A percentile compares a stretch with the other conserved stretches of the same genome.
phyloP scores from a whole-genome alignment of 1,140 invertebrate genomes.

The Sminthurides bifidus region DNA sequence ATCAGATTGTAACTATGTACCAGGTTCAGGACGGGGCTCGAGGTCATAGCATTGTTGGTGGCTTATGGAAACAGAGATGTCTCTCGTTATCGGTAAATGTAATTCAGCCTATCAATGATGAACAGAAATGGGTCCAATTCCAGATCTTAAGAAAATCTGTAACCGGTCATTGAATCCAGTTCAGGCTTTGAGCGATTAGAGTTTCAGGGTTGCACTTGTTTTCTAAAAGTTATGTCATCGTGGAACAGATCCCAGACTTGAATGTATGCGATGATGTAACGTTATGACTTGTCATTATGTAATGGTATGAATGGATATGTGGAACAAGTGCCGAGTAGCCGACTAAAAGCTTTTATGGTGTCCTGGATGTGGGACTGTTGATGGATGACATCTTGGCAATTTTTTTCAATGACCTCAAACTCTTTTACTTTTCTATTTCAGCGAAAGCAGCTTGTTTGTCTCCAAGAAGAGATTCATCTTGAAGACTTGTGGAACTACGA shows the following conservation, averaged over 20 bases:
- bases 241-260: not conserved
- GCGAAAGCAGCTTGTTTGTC: slow-evolving; percentile 98
- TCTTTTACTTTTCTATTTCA: slow-evolving; percentile 39
- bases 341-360: not conserved
- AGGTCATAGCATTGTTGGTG: too few relatives aligned
- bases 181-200: too few relatives aligned
- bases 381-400: not conserved
- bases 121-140: too few relatives aligned
- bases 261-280: not conserved
- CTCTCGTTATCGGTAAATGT: too few relatives aligned
- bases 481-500: slow-evolving; percentile 97
- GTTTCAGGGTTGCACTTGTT: not conserved
- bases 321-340: not conserved
- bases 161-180: too few relatives aligned
- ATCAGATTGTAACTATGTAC: too few relatives aligned
- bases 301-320: not conserved
- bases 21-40: too few relatives aligned
- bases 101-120: too few relatives aligned
- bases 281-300: not conserved
- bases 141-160: too few relatives aligned
- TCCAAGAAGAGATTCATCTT: slow-evolving; percentile 85
- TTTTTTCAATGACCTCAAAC: too few relatives aligned
- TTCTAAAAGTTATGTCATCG: not conserved
- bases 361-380: not conserved
- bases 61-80: too few relatives aligned